These are phyloP conservation scores for Pundamilia nyererei DNA, from an alignment of 2,113 vertebrate genomes.

Conservation along the genomic window DNA sequence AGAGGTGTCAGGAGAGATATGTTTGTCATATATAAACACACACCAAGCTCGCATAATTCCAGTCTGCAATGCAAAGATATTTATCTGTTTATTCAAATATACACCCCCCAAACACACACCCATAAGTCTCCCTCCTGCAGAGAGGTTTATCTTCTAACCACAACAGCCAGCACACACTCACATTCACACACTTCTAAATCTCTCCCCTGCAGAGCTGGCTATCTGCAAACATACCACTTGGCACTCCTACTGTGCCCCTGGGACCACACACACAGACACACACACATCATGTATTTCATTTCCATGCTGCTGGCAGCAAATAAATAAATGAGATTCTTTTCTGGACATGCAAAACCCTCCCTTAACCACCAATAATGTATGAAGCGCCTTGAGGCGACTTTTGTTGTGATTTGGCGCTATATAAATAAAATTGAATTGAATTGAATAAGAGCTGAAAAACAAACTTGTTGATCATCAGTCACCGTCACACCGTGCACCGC, in stretches of 20 bases:
- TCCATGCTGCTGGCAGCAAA: background rate
- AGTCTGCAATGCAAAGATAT: background rate
- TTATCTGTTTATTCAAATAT: conserved; percentile 28
- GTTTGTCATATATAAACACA: background rate
- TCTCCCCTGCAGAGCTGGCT: background rate
- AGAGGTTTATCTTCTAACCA: conserved; percentile 15
- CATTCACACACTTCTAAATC: background rate
- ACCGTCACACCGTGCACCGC: background rate
- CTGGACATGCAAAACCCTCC: background rate
- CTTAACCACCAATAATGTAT: background rate
- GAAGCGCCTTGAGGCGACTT: background rate
- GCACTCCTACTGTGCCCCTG: background rate
- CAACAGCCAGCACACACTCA: background rate
- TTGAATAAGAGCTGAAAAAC: background rate
- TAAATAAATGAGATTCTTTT: background rate
- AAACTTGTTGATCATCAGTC: background rate
- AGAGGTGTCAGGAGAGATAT: background rate
- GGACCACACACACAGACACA: background rate
- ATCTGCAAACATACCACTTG: background rate
- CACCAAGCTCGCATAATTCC: background rate
- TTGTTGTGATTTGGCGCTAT: background rate
- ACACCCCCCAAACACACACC: background rate
- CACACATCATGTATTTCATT: background rate
- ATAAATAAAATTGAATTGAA: background rate
- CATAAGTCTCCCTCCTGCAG: background rate